Evolutionary conservation across 2,113 vertebrate species (phyloP).

Genomic region (Xenopus laevis): DNA sequence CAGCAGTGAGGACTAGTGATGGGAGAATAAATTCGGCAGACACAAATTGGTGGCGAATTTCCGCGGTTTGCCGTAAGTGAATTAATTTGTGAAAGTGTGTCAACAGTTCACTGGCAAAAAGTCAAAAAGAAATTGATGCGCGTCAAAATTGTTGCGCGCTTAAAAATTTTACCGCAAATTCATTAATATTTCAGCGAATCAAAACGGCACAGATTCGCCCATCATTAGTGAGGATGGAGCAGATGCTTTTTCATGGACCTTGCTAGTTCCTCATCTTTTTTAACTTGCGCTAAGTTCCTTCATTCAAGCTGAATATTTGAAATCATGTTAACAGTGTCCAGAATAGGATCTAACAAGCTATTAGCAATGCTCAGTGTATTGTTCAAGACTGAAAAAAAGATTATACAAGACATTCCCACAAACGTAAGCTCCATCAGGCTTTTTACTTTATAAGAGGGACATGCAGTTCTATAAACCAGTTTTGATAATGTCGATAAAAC

Average conservation of each 20-base stretch:
- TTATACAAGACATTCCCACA: slow-evolving; percentile 56
- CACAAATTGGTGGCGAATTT: too few species aligned
- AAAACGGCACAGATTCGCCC: too few species aligned
- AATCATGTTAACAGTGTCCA: slow-evolving; percentile 72
- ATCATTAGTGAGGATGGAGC: too few species aligned
- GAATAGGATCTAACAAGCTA: slow-evolving; percentile 66
- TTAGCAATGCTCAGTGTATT: slow-evolving; percentile 63
- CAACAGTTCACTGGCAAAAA: too few species aligned
- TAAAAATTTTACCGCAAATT: too few species aligned
- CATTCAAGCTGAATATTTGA: slow-evolving; percentile 69
- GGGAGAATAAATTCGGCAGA: too few species aligned
- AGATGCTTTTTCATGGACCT: slow-evolving; percentile 60
- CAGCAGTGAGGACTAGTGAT: slow-evolving; percentile 74
- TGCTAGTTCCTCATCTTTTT: slow-evolving; percentile 3
- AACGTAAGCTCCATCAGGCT: slow-evolving; percentile 45
- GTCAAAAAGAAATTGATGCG: too few species aligned
- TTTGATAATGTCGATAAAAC: background rate
- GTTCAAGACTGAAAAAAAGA: slow-evolving; percentile 53
- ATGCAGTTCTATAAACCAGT: slow-evolving; percentile 31
- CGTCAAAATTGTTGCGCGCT: too few species aligned
- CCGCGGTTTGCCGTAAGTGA: too few species aligned
- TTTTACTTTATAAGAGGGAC: slow-evolving; percentile 28
- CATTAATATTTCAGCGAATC: too few species aligned
- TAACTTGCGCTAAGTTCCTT: slow-evolving; percentile 68
- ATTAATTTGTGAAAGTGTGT: too few species aligned